phyloP scores from a whole-genome alignment of 2,888 invertebrate genomes.

The Drosophila subquinaria region DNA sequence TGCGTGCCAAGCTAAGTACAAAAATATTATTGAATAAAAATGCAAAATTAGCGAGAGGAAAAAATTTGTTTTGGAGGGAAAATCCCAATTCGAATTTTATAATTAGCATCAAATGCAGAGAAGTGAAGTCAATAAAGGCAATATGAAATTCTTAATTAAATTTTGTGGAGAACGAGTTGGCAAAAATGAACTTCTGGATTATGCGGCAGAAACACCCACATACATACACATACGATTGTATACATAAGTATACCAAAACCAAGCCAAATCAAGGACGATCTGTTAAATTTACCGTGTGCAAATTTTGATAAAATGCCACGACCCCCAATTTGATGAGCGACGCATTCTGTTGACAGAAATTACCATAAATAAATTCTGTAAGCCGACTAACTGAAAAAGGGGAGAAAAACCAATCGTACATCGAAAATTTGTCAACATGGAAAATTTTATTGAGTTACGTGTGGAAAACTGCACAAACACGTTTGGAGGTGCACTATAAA shows the following conservation, averaged over 20 bases:
- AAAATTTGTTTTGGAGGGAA: neutral
- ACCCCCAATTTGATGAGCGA: conserved; percentile 39
- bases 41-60: neutral
- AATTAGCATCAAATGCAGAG: conserved; percentile 45
- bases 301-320: conserved; percentile 58
- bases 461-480: conserved; percentile 23
- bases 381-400: conserved; percentile 14
- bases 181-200: conserved; percentile 20
- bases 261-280: conserved; percentile 49
- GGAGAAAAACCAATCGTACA: conserved; percentile 8
- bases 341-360: conserved; percentile 65
- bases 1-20: conserved; percentile 69
- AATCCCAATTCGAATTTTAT: conserved; percentile 35
- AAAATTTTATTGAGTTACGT: conserved; percentile 66
- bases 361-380: conserved; percentile 74
- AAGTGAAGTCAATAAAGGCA: conserved; percentile 55
- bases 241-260: conserved; percentile 1
- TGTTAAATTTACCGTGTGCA: conserved; percentile 70
- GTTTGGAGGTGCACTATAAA: conserved; percentile 48
- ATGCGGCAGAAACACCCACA: neutral
- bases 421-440: conserved; percentile 39
- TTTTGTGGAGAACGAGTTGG: conserved; percentile 39
- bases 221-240: neutral
- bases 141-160: conserved; percentile 66
- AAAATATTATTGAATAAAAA: conserved; percentile 56